Base-by-base conservation (phyloP, 2,113 vertebrate species). In the Strigops habroptila region DNA sequence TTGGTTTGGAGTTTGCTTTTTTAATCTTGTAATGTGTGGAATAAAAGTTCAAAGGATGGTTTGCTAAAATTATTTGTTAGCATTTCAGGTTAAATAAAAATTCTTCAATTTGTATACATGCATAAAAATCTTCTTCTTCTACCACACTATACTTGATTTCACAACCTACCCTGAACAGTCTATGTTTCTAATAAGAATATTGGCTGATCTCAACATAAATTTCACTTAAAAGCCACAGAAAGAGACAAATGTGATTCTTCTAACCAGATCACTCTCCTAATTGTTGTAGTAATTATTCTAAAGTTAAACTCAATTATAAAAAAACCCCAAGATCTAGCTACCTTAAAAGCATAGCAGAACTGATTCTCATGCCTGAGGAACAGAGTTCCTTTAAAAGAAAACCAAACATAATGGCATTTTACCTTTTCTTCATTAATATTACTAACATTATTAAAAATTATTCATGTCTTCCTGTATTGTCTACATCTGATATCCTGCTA, bases 21-120 rank as follows among this genome's bases (percentile, higher is more conserved):
- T 70, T 53, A 17, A 39, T 52, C 53, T 35, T 10, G 33, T 59
- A 51, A 49, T 7, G 44, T 1, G 3, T 7, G 13, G 41, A 65
- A 52, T 60, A 22, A 57, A 16, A 24, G 41, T 5, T 9, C 60
- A 37, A 51, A 41, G 12, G 51, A 11, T 16, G 44, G 27, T 44
- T 96, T 76, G 46, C 78, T 95, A 82, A 86, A 79, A 76, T 65
- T 77, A 37, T 89, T 73, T 90, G 52, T 46, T 95, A 62, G 71
- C 14, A 4, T 53, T 79, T 39, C 69, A 81, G 52, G 79, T 63
- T 6, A n/a, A 80, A 39, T 15, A 65, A 67, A 78, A 87, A 31
- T 43, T 63, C 39, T 41, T 90, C 28, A 1, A 51, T 62, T n/a
- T 27, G 23, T 22, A 28, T 8, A 25, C 3, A 10, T 12, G 52